phyloP scores from a whole-genome alignment of 2,888 invertebrate species.

The Argynnis bischoffii region DNA sequence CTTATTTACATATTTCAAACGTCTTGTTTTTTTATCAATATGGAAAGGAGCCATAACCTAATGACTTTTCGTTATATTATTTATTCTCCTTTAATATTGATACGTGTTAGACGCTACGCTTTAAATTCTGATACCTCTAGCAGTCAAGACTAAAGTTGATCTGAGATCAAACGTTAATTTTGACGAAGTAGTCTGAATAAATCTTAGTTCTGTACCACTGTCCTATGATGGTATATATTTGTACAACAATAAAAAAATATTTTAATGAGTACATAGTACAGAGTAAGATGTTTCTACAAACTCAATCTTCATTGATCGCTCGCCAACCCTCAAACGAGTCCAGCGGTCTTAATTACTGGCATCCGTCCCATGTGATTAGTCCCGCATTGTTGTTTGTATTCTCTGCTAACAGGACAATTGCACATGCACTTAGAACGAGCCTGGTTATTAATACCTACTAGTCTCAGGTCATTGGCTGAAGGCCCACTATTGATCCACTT shows the following conservation, averaged over 20 bases:
- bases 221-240: not conserved
- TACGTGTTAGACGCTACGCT: no score
- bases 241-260: not conserved
- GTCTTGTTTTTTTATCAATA: no score
- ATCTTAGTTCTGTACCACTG: no score
- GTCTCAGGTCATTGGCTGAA: constrained; percentile 39
- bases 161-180: no score
- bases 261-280: not conserved
- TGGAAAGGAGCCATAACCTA: no score
- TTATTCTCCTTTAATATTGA: no score
- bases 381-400: constrained; percentile 72
- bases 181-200: no score
- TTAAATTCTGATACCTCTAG: no score
- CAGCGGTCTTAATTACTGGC: constrained; percentile 71
- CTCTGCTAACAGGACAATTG: constrained; percentile 65
- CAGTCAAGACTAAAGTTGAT: no score
- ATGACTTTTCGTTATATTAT: no score
- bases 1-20: no score
- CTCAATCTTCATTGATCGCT: constrained; percentile 26
- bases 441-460: constrained; percentile 50
- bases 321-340: constrained; percentile 60
- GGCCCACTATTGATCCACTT: constrained; percentile 37
- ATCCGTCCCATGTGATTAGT: constrained; percentile 72
- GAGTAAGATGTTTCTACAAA: not conserved
- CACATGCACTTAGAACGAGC: constrained; percentile 57